Evolutionary conservation across 2,888 invertebrate species (phyloP).

Genomic region (Eristalinus aeneus): DNA sequence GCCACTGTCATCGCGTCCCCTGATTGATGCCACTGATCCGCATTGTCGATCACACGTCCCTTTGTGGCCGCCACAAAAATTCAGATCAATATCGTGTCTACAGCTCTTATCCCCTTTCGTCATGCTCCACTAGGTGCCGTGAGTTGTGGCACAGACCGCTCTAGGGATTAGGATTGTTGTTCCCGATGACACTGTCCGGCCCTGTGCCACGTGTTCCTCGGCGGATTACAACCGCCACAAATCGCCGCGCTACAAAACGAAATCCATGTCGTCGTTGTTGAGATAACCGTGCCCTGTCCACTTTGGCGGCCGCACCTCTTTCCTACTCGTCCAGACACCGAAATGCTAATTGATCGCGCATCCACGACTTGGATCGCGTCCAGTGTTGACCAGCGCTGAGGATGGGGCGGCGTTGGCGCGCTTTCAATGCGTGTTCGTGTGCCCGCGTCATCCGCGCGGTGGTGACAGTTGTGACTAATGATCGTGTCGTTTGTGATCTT

Average conservation of each 20-base stretch:
- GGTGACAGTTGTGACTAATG: constrained; percentile 64
- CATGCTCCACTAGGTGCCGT: background rate
- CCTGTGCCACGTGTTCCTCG: constrained; percentile 12
- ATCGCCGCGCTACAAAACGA: constrained; percentile 39
- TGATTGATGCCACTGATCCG: background rate
- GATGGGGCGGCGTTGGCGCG: background rate
- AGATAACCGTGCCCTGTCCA: constrained; percentile 50
- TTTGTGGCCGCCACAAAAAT: background rate
- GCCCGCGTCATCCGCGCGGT: constrained; percentile 36
- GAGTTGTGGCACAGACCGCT: constrained; percentile 1
- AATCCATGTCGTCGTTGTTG: constrained; percentile 33
- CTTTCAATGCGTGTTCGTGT: constrained; percentile 24
- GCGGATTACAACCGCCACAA: constrained; percentile 53
- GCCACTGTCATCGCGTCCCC: background rate
- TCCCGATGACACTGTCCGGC: background rate
- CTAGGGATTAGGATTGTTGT: constrained; percentile 40
- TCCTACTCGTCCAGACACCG: background rate
- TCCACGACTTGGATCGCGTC: constrained; percentile 34
- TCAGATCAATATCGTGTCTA: constrained; percentile 1
- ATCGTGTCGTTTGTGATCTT: constrained; percentile 13
- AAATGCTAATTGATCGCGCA: constrained; percentile 58
- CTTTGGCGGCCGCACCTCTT: constrained; percentile 40
- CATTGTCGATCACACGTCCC: background rate
- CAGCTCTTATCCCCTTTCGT: background rate
- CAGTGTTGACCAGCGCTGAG: constrained; percentile 27